Evolutionary conservation across 53 echinoderm and acorn worm genomes (phyloP), one percentile per base, ranked within the genome.

Genomic region (Echinarachnius parma): DNA sequence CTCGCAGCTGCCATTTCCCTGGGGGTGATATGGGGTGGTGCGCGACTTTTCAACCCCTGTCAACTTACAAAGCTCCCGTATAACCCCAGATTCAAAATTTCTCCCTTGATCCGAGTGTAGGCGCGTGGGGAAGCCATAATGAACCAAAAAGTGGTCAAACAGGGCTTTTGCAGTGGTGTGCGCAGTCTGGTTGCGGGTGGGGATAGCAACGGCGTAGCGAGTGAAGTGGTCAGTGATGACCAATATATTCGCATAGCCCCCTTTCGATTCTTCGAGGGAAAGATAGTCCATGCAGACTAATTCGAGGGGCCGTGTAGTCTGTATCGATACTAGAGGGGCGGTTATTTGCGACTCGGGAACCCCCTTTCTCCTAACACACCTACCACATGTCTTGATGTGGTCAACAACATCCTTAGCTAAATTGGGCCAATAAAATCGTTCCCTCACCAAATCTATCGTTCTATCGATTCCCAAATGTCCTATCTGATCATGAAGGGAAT

Each of bases 171-270:
- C 88, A 3, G 75, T 83, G 14, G 68, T 87, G 26, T 42, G 13
- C 3, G 83, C 83, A 11, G 83, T 83, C 44, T 87, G 88, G 39
- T 87, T 79, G 2, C 83, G 19, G 0, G 79, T 83, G 20, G 86
- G 86, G 42, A 60, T 59, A 35, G 84, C 81, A 23, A 59, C 44
- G 3, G 81, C 56, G 56, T 86, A 83, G 23, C 70, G 35, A 5
- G 89, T 88, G 19, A 89, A 89, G 24, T 84, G 80, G n/a, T 89
- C 84, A 5, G 83, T 87, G 9, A 83, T 55, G 2, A 83, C 68
- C 9, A 87, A 25, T 18, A 86, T 77, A 39, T 61, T 77, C 2
- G 48, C 28, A 45, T 81, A 81, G 1, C 75, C 81, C 8, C 81
- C 81, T 14, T 81, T 75, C 10, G 53, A 62, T 9, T 44, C 56